Base-by-base conservation (phyloP, 2,113 vertebrate species). In the Calyptomena viridis region DNA sequence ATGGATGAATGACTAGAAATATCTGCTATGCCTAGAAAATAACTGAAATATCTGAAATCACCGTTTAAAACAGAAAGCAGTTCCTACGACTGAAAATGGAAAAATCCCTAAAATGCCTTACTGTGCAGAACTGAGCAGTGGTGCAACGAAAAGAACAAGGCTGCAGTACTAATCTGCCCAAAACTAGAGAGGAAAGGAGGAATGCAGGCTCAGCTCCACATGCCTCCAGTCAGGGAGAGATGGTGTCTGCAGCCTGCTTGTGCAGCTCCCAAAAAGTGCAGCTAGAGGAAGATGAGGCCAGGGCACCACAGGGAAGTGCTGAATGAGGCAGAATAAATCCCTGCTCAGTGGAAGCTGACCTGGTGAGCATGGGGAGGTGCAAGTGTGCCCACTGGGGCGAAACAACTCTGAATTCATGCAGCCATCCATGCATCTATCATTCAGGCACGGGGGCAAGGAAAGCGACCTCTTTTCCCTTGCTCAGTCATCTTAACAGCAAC, bases 231-330 rank as follows among this genome's bases (percentile, higher is more conserved):
- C 1, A 0, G 2, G 50, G 37, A 63, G 44, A 42, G 76, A 14
- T 2, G 42, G 53, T 2, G 3, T 30, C n/a, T 7, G 71, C 46
- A 42, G 53, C 22, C 73, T 11, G 2, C 9, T 17, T 25, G 46
- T 1, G 9, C 3, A 3, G 74, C 67, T 83, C 62, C 77, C 0
- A 1, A 1, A 2, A 17, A 47, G 39, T 1, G 39, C 69, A 75
- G 62, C 53, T 7, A 2, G 63, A 68, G 44, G 31, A 28, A 60
- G 31, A 12, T 0, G 14, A 62, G 42, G 76, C 6, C 4, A 25
- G 81, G 33, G 55, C 50, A 67, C 8, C 0, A 0, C 4, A 1
- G 64, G n/a, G 52, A 88, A 23, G 44, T 11, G 80, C 89, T 68
- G 80, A 81, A 47, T 1, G 49, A 78, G 76, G 64, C 86, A 87